Base-by-base conservation (phyloP, 2,888 invertebrate genomes). In the Agonopterix alstromeriana region DNA sequence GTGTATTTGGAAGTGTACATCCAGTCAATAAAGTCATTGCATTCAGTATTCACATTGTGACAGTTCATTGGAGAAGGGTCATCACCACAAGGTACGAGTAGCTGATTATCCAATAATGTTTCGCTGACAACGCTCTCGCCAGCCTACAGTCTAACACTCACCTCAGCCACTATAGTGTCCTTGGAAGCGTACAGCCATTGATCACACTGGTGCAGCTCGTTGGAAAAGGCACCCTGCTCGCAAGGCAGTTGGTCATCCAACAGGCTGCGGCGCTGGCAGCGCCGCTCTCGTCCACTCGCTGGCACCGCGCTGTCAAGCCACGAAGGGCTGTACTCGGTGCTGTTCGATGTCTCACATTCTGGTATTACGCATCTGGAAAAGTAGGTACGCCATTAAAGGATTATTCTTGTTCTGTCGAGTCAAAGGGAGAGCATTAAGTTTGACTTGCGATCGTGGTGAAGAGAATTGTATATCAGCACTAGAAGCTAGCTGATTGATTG, bases 141-240 rank as follows among this genome's bases (percentile, higher is more conserved):
- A 27, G 27, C 27, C 27, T 27, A 27, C 27, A 27, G 27, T 27
- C 27, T 27, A 27, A 3, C 27, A 45, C 56, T 59, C 57, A 90
- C 90, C 78, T 90, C 89, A 51, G 77, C 80, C 3, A 81, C 78
- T 40, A 90, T 84, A 8, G 90, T 89, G 45, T 70, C 69, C 45
- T 65, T 69, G 2, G 77, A 73, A 47, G 78, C 80, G 55, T 79
- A 89, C 17, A 88, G 57, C 80, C 83, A 88, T 10, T 68, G 63
- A 47, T 80, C 70, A 55, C 89, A 89, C 10, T 57, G 53, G 12
- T 58, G 48, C 36, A 80, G 60, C 48, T 74, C 67, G n/a, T 81
- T 75, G 3, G 66, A 55, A 71, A 90, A 91, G 55, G 58, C 50
- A 12, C 55, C 61, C 2, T 55, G 56, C 38, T 51, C 50, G 59